phyloP scores from a whole-genome alignment of 2,113 vertebrate genomes.

The Toxotes chatareus region DNA sequence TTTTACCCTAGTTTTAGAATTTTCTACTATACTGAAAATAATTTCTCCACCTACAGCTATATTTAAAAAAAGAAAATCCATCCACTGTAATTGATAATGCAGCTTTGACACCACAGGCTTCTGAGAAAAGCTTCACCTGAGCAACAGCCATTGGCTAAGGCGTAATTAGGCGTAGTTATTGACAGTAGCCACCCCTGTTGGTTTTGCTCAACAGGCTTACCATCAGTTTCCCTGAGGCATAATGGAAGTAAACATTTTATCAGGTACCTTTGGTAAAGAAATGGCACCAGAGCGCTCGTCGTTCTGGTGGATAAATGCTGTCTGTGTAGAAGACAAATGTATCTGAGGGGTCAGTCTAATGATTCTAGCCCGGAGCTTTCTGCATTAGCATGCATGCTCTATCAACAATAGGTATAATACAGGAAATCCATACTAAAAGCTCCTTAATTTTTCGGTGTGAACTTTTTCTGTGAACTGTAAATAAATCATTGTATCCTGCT shows the following conservation, averaged over 20 bases:
- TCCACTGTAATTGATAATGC: slow-evolving; percentile 61
- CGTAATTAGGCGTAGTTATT: slow-evolving; percentile 72
- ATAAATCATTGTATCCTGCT: slow-evolving; percentile 25
- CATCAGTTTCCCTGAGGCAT: slow-evolving; percentile 55
- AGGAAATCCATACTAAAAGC: slow-evolving; percentile 27
- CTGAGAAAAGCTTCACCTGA: slow-evolving; percentile 43
- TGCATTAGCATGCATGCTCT: slow-evolving; percentile 43
- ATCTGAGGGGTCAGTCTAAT: slow-evolving; percentile 55
- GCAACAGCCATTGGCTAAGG: slow-evolving; percentile 60
- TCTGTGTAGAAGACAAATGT: slow-evolving; percentile 66
- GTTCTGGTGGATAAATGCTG: slow-evolving; percentile 63
- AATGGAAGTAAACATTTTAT: slow-evolving; percentile 74
- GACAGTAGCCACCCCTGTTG: slow-evolving; percentile 53
- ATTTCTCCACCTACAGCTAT: slow-evolving; percentile 40
- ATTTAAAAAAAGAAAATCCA: slow-evolving; percentile 39
- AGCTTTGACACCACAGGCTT: slow-evolving; percentile 34
- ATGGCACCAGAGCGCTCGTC: slow-evolving; percentile 42
- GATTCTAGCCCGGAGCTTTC: slow-evolving; percentile 46
- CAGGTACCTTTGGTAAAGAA: slow-evolving; percentile 61
- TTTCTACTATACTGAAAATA: not conserved
- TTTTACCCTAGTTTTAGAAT: slow-evolving; percentile 33
- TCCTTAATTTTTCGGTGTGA: slow-evolving; percentile 12
- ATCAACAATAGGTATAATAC: slow-evolving; percentile 30
- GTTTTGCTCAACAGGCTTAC: slow-evolving; percentile 63
- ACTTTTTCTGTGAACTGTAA: slow-evolving; percentile 5